A percentile compares a stretch with the other conserved stretches of the same genome.
phyloP scores from a whole-genome alignment of 2,797 vertebrate species.

The Cyclura pinguis region DNA sequence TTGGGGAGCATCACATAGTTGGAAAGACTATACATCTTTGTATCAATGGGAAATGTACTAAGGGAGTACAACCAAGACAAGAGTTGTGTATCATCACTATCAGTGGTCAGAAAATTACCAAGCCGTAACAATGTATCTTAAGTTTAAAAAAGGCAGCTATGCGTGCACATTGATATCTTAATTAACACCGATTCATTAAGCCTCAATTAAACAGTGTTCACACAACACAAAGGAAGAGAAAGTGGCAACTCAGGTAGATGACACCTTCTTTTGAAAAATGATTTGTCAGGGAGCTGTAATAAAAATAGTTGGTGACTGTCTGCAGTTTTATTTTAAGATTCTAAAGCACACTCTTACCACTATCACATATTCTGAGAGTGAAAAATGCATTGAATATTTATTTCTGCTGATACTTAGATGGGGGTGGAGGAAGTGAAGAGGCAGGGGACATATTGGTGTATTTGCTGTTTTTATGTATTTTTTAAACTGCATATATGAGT shows the following conservation, averaged over 20 bases:
- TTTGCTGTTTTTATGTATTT: no score
- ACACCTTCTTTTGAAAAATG: neutral
- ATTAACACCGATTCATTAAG: neutral
- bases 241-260: slow-evolving; percentile 13
- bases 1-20: neutral
- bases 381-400: neutral
- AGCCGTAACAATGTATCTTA: neutral
- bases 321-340: neutral
- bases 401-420: slow-evolving; percentile 13
- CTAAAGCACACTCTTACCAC: neutral
- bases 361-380: neutral
- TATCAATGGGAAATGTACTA: neutral
- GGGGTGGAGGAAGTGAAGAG: neutral
- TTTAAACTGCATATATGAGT: no score
- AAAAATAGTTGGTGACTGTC: neutral
- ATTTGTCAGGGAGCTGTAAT: neutral
- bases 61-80: neutral
- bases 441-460: no score
- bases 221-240: neutral
- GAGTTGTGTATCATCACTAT: neutral
- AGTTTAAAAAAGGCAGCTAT: neutral
- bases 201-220: neutral
- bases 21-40: neutral
- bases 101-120: neutral
- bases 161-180: neutral